Conservation (phyloP, 2,797 vertebrate species). For the Thripadectes ignobilis region DNA sequence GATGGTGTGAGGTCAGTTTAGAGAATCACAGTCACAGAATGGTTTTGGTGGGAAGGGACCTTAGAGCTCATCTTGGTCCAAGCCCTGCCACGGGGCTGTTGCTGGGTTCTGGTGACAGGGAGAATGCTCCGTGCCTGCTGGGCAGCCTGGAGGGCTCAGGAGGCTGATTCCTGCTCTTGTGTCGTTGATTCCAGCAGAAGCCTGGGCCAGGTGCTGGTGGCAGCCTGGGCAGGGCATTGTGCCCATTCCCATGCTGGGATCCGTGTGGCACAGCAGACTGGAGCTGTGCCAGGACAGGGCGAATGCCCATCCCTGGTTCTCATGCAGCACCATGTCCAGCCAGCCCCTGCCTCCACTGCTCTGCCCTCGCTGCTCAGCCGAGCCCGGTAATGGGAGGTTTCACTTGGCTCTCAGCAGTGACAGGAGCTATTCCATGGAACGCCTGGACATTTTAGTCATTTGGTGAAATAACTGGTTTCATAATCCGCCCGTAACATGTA, state of each 20-base stretch:
- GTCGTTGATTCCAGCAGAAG: background rate
- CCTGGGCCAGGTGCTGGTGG: background rate
- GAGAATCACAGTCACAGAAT: background rate
- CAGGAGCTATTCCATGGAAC: background rate
- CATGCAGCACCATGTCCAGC: background rate
- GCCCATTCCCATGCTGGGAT: fast-evolving
- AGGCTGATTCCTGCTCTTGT: too few relatives aligned
- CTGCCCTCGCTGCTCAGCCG: background rate
- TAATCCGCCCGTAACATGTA: background rate
- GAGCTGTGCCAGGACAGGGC: fast-evolving
- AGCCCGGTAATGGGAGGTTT: background rate
- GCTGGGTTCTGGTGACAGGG: background rate
- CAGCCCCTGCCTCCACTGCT: background rate
- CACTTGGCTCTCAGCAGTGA: background rate
- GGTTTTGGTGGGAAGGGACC: background rate
- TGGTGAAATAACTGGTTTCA: slow-evolving; percentile 52
- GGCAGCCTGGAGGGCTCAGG: fast-evolving
- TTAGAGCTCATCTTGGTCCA: background rate
- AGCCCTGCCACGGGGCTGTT: background rate
- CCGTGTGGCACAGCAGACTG: fast-evolving
- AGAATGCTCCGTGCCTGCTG: fast-evolving
- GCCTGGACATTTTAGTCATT: slow-evolving; percentile 34
- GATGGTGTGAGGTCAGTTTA: background rate
- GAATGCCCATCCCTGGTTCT: fast-evolving
- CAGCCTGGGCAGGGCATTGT: fast-evolving